Evolutionary conservation across 2,113 vertebrate genomes (phyloP).

Genomic region (Elachura formosa): DNA sequence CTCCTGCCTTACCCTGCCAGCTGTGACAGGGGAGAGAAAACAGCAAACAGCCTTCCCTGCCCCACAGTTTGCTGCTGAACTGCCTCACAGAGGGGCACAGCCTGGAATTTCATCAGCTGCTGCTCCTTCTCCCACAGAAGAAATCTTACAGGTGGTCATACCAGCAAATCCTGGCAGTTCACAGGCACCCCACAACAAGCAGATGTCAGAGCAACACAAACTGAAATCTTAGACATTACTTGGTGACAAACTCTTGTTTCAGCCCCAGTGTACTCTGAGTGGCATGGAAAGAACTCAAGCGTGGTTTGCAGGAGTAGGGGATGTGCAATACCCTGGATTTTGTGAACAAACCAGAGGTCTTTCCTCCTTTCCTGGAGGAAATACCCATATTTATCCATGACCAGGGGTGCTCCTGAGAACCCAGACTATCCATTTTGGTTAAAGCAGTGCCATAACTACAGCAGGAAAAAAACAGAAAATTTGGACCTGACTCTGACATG

Average conservation of each 20-base stretch:
- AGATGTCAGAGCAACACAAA: accelerated
- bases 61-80: accelerated
- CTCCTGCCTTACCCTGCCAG: neutral
- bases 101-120: neutral
- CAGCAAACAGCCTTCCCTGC: neutral
- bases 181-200: neutral
- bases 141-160: accelerated
- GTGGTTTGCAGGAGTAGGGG: neutral
- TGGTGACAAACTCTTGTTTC: neutral
- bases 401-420: neutral
- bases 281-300: neutral
- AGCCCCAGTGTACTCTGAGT: accelerated
- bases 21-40: neutral
- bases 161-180: neutral
- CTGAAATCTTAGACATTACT: neutral
- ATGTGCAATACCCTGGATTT: accelerated
- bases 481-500: accelerated
- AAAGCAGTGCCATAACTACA: neutral
- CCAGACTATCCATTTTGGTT: neutral
- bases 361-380: neutral
- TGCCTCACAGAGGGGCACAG: accelerated
- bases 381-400: neutral
- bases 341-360: neutral
- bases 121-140: no score
- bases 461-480: neutral